phyloP scores from a whole-genome alignment of 2,797 vertebrate species.

The Lycodopsis pacificus region DNA sequence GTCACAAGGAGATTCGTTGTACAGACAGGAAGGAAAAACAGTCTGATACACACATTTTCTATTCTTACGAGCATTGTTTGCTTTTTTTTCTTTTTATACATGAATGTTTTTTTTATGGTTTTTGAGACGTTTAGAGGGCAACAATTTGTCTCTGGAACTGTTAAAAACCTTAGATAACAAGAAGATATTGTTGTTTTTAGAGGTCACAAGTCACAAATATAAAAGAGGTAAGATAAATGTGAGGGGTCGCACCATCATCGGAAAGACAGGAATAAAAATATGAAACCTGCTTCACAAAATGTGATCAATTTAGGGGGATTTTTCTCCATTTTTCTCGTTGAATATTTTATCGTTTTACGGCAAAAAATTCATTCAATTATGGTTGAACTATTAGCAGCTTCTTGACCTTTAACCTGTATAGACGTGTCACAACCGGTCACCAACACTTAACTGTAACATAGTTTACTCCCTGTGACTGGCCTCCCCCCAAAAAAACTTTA shows the following conservation, averaged over 20 bases:
- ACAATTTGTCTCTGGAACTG: not conserved
- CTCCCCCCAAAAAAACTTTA: too few species aligned
- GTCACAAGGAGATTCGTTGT: not conserved
- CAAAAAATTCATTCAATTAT: too few species aligned
- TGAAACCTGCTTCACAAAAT: not conserved
- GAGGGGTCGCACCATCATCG: not conserved
- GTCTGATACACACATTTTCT: not conserved
- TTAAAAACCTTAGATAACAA: not conserved
- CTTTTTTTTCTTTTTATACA: not conserved
- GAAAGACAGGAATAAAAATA: not conserved
- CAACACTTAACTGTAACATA: too few species aligned
- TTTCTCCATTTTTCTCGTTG: not conserved
- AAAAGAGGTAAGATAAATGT: not conserved
- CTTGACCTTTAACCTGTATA: too few species aligned
- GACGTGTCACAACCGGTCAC: too few species aligned
- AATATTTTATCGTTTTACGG: too few species aligned
- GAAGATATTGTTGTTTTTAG: not conserved
- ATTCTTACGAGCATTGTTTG: not conserved
- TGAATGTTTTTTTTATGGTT: not conserved
- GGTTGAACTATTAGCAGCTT: too few species aligned
- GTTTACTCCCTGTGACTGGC: too few species aligned
- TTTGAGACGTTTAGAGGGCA: not conserved
- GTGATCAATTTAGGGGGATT: not conserved
- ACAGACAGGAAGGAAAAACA: not conserved
- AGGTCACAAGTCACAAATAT: not conserved